Evolutionary conservation across 2,113 vertebrate genomes (phyloP), one percentile per base, ranked within the genome.

Genomic region (Vidua chalybeata): DNA sequence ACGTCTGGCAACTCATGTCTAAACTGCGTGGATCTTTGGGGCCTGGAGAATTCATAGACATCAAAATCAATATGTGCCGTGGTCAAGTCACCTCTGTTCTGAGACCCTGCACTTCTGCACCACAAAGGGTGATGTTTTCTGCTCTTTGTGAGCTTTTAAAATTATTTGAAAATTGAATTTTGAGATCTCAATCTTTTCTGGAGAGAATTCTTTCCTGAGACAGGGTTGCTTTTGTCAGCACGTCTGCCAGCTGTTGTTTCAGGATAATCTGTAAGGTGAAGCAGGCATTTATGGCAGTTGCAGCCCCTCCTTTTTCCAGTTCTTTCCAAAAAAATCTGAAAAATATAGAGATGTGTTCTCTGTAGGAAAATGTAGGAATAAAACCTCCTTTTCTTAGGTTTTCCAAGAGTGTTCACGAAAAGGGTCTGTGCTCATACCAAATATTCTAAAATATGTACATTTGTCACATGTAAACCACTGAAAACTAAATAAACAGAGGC

Each of bases 1-100:
- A 0, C 24, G 17, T 22, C 63, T 58, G 43, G 24, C 3, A 15
- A 4, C 37, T 88, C 6, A 2, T 54, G 20, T 21, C 43, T 55
- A 16, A 91, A 52, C 8, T 45, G 48, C 18, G 39, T 1, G 5
- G 19, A 8, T 49, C 66, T 69, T 45, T 78, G 35, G 48, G 48
- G 43, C 39, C 39, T 51, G 51, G 39, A 77, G 46, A n/a, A 37
- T 58, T 80, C 64, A 19, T 1, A 10, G 39, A 26, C 31, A 20
- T n/a, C 35, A 41, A 56, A 85, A 59, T 43, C 64, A 64, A 1
- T 6, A 0, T 6, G 19, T n/a, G 8, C 37, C 4, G 0, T 10
- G 9, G 35, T n/a, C n/a, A 52, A 11, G 43, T 39, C 18, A 21
- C 26, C 21, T 37, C 10, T 37, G 10, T 37, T 68, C n/a, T 4